phyloP scores from a whole-genome alignment of 2,797 vertebrate species.

The Anguilla megastoma region DNA sequence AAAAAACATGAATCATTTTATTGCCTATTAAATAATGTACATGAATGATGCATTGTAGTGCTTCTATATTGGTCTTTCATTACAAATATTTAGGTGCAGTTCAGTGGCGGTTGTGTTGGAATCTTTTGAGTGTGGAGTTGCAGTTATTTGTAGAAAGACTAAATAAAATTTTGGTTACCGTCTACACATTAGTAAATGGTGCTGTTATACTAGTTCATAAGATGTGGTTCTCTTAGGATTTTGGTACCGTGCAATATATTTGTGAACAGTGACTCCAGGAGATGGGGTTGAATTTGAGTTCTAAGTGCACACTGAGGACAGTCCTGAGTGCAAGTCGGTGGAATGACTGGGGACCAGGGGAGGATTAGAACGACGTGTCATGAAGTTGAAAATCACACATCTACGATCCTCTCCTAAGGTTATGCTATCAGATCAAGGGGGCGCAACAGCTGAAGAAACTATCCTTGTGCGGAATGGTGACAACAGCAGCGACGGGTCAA shows the following conservation, averaged over 20 bases:
- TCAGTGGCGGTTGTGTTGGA: not conserved
- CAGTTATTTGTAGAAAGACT: not conserved
- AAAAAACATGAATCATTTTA: not conserved
- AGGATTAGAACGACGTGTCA: constrained; percentile 10
- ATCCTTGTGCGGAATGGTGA: constrained; percentile 38
- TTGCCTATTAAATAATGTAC: not conserved
- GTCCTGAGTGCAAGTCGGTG: constrained; percentile 27
- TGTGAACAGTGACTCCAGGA: not conserved
- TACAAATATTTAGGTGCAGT: not conserved
- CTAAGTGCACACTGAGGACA: not conserved
- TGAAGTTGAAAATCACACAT: not conserved
- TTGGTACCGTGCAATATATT: not conserved
- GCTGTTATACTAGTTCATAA: not conserved
- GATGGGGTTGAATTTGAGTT: not conserved
- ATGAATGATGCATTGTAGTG: not conserved
- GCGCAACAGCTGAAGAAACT: constrained; percentile 34
- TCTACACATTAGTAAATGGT: not conserved
- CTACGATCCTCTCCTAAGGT: not conserved
- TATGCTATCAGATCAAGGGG: constrained; percentile 21
- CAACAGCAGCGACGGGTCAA: constrained; percentile 31
- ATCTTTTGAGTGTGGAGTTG: not conserved
- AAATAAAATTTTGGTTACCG: not conserved
- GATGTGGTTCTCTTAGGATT: not conserved
- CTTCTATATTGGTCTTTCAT: not conserved
- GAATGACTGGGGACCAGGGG: constrained; percentile 27